These are phyloP conservation scores for Artemisiospiza belli DNA, from an alignment of 2,113 vertebrate species.

Conservation along the genomic window DNA sequence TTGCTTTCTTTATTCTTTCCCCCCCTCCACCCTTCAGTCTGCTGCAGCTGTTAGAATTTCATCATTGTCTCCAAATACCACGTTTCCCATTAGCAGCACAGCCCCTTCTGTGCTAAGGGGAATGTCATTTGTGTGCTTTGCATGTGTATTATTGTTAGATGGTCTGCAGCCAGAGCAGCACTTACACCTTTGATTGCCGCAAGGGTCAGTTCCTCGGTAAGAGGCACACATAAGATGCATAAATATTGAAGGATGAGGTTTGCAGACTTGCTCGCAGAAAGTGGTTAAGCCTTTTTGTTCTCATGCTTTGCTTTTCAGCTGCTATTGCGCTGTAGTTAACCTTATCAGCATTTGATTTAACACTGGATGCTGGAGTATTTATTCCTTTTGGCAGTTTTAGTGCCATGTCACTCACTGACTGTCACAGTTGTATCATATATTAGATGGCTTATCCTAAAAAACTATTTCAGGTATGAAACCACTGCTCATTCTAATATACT, in stretches of 20 bases:
- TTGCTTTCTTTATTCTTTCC: neutral
- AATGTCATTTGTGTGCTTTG: neutral
- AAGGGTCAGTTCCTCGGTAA: neutral
- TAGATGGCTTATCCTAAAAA: neutral
- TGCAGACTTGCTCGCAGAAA: neutral
- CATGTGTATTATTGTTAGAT: neutral
- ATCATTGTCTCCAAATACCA: slow-evolving; percentile 52
- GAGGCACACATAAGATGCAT: neutral
- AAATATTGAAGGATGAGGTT: neutral
- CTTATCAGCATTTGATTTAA: neutral
- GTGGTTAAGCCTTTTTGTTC: neutral
- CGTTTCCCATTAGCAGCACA: neutral
- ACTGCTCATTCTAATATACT: neutral
- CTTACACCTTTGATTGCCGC: neutral
- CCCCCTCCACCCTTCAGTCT: neutral
- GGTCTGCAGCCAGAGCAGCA: neutral
- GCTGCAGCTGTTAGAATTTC: slow-evolving; percentile 73
- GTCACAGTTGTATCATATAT: neutral
- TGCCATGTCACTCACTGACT: neutral
- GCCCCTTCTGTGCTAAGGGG: neutral
- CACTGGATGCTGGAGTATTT: neutral
- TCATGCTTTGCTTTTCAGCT: neutral
- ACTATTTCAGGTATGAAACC: neutral
- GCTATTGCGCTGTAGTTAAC: neutral
- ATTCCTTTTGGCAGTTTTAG: neutral